These are phyloP conservation scores for Pitangus sulphuratus DNA, from an alignment of 2,797 vertebrate genomes.

Conservation along the genomic window DNA sequence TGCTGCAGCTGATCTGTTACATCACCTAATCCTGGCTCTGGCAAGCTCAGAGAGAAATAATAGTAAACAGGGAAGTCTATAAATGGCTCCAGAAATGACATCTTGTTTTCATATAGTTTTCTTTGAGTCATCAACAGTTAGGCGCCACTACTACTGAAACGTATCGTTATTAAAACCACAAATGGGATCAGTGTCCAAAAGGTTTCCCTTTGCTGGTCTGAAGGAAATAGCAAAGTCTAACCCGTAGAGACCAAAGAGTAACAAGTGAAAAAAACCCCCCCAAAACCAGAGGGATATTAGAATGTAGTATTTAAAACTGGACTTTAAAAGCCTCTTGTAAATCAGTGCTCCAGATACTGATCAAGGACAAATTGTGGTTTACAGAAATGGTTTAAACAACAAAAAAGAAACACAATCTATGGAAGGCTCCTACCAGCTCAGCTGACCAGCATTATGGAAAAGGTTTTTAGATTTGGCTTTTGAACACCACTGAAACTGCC, in stretches of 20 bases:
- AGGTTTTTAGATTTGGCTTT: neutral
- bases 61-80: slow-evolving; percentile 57
- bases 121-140: slow-evolving; percentile 76
- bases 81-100: slow-evolving; percentile 73
- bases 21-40: slow-evolving; percentile 9
- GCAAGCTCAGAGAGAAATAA: slow-evolving; percentile 35
- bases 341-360: neutral
- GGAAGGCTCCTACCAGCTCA: neutral
- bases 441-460: neutral
- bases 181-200: slow-evolving; percentile 71
- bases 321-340: neutral
- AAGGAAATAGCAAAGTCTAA: slow-evolving; percentile 45
- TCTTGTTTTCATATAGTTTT: slow-evolving; percentile 74
- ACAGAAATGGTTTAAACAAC: neutral
- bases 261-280: neutral
- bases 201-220: slow-evolving; percentile 63
- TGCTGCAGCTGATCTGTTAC: neutral
- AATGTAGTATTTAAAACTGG: neutral
- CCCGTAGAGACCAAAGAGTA: slow-evolving; percentile 1
- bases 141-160: slow-evolving; percentile 83
- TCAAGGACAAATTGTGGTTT: neutral
- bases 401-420: neutral
- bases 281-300: neutral
- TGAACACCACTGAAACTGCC: neutral
- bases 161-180: slow-evolving; percentile 85